These are phyloP conservation scores for Bubo bubo DNA, from an alignment of 2,113 vertebrate genomes.

Conservation along the genomic window DNA sequence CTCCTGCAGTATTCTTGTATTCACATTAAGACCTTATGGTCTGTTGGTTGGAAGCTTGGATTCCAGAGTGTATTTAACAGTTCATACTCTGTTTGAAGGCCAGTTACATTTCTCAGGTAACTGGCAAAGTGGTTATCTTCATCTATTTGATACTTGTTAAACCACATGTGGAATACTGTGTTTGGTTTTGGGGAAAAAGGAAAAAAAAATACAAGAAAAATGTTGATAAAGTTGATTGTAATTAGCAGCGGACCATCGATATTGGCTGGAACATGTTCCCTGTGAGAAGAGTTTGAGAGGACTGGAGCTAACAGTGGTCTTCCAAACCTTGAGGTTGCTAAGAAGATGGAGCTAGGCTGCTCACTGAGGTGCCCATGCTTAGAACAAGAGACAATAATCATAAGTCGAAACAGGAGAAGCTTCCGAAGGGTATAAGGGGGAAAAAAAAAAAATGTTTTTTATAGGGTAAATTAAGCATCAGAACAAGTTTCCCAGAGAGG, in stretches of 20 bases:
- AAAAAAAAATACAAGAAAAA: neutral
- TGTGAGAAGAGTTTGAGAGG: neutral
- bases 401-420: neutral
- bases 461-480: neutral
- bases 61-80: neutral
- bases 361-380: neutral
- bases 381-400: rapidly evolving
- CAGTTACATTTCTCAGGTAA: neutral
- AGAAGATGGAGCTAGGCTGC: neutral
- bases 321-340: neutral
- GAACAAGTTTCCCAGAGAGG: neutral
- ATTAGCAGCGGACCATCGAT: neutral
- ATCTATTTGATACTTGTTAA: neutral
- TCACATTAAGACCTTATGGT: neutral
- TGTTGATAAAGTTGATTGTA: neutral
- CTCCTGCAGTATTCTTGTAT: neutral
- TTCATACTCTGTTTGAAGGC: neutral
- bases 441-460: neutral
- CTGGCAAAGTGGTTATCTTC: neutral
- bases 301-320: neutral
- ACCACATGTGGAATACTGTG: neutral
- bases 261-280: neutral
- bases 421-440: neutral
- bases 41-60: neutral
- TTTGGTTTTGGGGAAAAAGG: rapidly evolving